phyloP scores from a whole-genome alignment of 2,888 invertebrate genomes.

The Cinara cedri region DNA sequence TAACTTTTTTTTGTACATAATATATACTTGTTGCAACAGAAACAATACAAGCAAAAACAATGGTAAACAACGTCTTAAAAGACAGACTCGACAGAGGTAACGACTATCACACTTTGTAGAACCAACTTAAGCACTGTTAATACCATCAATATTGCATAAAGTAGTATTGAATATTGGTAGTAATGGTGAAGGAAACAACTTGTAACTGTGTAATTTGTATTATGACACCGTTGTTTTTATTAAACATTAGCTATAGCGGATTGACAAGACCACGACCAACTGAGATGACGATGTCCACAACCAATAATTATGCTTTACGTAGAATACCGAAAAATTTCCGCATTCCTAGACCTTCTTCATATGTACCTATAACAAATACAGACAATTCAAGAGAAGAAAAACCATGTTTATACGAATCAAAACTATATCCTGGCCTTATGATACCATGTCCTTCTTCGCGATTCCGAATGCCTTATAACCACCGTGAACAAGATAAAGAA shows the following conservation, averaged over 20 bases:
- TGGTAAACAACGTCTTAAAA: constrained; percentile 61
- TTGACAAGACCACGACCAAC: constrained; percentile 46
- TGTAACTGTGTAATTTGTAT: constrained; percentile 40
- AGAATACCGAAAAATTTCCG: constrained; percentile 38
- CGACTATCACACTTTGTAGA: constrained; percentile 50
- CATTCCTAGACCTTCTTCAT: constrained; percentile 19
- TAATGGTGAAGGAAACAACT: constrained; percentile 48
- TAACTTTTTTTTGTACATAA: constrained; percentile 45
- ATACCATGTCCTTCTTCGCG: constrained; percentile 44
- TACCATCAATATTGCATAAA: constrained; percentile 37
- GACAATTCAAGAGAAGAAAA: constrained; percentile 1
- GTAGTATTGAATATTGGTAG: constrained; percentile 35
- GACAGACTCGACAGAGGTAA: constrained; percentile 66
- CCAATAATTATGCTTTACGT: constrained; percentile 43
- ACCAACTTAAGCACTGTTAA: constrained; percentile 51
- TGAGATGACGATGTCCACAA: constrained; percentile 41
- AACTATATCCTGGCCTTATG: constrained; percentile 48
- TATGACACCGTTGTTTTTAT: constrained; percentile 49
- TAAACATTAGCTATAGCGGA: constrained; percentile 46
- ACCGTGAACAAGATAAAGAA: constrained; percentile 12
- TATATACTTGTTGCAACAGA: constrained; percentile 45
- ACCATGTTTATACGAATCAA: constrained; percentile 37
- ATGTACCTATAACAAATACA: constrained; percentile 44
- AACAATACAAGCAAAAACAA: constrained; percentile 46
- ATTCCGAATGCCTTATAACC: constrained; percentile 14